Base-by-base conservation (phyloP, 2,113 vertebrate genomes). In the Leptobrachium leishanense region DNA sequence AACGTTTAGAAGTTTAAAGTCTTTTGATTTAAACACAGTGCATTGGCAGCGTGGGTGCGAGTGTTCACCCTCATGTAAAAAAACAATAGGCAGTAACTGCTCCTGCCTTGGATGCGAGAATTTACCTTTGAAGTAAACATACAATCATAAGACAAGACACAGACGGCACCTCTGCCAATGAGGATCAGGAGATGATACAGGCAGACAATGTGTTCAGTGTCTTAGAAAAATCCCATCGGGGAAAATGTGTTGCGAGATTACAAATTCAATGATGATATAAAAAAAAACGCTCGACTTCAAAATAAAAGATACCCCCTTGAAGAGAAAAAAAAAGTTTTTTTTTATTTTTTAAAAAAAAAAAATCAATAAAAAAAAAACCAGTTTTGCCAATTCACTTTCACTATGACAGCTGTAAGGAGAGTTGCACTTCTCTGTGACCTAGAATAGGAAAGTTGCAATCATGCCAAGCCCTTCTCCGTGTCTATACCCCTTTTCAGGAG, bases 11-110 rank as follows among this genome's bases (percentile, higher is more conserved):
- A 64, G 13, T 12, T 76, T 50, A 53, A 55, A 43, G 57, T 20
- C 39, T 74, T 70, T 62, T 64, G 41, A 11, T 62, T 68, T n/a
- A 71, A 74, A 74, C 77, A 80, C 78, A 81, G 78, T 81, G 78
- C 44, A 10, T 68, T 74, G 64, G 71, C 78, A 74, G 72, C 64
- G 59, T 11, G 65, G 72, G 78, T 44, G 50, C 13, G 9, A 40
- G 54, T 50, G 64, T 3, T 15, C 72, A 81, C 72, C 71, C 64
- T 46, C 12, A 53, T 79, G 70, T 72, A 79, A 79, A 70, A 72
- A 72, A 59, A 59, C 68, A 72, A 46, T 31, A 72, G 68, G 68
- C 68, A 72, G 59, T 31, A 42, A 53, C 44, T 57, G 1, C 62
- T 66, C 15, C 62, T 72, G 69, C 69, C 59, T 43, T 59, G 43